Conservation (phyloP, 2,113 vertebrate genomes). For the Epinephelus lanceolatus region DNA sequence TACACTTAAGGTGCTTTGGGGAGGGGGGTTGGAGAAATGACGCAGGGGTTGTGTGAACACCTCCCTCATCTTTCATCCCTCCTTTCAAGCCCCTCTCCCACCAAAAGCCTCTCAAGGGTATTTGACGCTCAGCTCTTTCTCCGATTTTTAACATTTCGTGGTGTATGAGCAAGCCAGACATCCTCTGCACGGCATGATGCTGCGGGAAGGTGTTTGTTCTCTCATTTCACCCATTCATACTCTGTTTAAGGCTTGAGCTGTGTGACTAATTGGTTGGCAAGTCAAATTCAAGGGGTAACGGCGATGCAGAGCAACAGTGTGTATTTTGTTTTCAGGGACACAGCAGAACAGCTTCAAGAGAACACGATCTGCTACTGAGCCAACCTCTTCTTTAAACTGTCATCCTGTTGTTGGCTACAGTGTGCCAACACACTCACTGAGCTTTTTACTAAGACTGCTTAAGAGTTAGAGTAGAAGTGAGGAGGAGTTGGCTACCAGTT, state of each 20-base stretch:
- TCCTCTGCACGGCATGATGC: conserved; percentile 40
- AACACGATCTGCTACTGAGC: conserved; percentile 11
- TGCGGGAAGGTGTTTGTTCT: conserved; percentile 50
- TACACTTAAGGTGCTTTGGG: conserved; percentile 47
- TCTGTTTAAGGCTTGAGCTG: conserved; percentile 41
- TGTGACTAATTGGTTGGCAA: conserved; percentile 63
- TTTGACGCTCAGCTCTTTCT: conserved; percentile 2
- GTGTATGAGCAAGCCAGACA: conserved; percentile 32
- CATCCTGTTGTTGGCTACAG: conserved; percentile 34
- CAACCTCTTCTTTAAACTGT: conserved; percentile 1
- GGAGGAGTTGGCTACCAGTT: not conserved
- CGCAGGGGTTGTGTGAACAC: conserved; percentile 15
- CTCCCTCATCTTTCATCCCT: conserved; percentile 40
- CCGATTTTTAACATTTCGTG: conserved; percentile 9
- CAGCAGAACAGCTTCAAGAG: conserved; percentile 17
- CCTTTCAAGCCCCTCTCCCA: not conserved
- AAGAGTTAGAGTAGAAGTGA: conserved; percentile 14
- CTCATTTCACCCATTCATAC: conserved; percentile 27
- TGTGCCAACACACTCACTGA: conserved; percentile 17
- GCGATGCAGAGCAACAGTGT: conserved; percentile 1
- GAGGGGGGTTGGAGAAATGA: conserved; percentile 31
- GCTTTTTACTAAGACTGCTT: conserved; percentile 4
- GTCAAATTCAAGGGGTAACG: conserved; percentile 7
- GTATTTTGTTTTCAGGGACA: conserved; percentile 27
- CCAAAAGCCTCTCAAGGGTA: conserved; percentile 30